A percentile compares a stretch with the other conserved stretches of the same genome.
These are phyloP conservation scores for Gymnocephalus cernua DNA, from an alignment of 2,113 vertebrate species.

Conservation along the genomic window DNA sequence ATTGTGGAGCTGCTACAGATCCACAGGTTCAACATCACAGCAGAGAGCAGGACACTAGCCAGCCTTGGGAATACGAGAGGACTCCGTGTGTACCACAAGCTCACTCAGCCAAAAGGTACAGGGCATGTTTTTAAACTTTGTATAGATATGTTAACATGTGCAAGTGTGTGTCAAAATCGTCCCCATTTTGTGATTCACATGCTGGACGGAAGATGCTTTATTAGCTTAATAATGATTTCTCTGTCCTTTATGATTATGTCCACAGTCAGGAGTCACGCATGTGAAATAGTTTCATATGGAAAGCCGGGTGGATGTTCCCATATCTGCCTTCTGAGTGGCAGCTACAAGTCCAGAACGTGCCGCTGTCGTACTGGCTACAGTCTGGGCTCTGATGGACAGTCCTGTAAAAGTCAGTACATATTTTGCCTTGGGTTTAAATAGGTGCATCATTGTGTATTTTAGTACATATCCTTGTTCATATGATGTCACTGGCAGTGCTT, in stretches of 20 bases:
- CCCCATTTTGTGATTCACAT: background rate
- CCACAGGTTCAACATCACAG: conserved; percentile 92
- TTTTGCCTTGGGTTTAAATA: background rate
- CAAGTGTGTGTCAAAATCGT: conserved; percentile 17
- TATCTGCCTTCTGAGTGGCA: conserved; percentile 94
- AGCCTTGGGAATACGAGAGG: conserved; percentile 85
- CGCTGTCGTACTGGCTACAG: conserved; percentile 94
- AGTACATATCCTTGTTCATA: background rate
- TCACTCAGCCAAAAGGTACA: conserved; percentile 92
- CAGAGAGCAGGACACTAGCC: conserved; percentile 84
- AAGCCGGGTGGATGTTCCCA: conserved; percentile 93
- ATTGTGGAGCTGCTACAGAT: conserved; percentile 87
- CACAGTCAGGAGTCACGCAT: conserved; percentile 93
- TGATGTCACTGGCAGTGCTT: background rate
- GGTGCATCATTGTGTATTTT: background rate
- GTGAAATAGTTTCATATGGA: conserved; percentile 88
- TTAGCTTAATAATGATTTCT: conserved; percentile 30
- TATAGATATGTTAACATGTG: conserved; percentile 9
- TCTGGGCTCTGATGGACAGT: conserved; percentile 90
- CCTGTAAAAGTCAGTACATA: conserved; percentile 96
- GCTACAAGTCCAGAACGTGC: conserved; percentile 94
- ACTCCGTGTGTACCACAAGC: conserved; percentile 92
- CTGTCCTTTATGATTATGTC: conserved; percentile 49
- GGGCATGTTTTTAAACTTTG: background rate
- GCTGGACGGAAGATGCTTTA: background rate